Evolutionary conservation across 2,797 vertebrate species (phyloP).

Genomic region (Ataeniobius toweri): DNA sequence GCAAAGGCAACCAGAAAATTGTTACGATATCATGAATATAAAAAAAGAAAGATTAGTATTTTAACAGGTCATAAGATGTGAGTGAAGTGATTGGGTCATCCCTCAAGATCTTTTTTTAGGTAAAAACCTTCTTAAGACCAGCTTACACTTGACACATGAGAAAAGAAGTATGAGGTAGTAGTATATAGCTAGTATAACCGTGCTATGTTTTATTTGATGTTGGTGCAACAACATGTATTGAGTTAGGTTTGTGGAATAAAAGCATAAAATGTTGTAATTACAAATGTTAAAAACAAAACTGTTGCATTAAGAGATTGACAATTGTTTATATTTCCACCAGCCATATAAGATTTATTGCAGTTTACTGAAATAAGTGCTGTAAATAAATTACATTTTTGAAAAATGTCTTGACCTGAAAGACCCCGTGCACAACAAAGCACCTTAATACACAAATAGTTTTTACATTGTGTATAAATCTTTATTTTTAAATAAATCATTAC

Average conservation of each 20-base stretch:
- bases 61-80: slow-evolving; percentile 17
- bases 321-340: neutral
- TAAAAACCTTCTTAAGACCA: slow-evolving; percentile 51
- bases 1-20: slow-evolving; percentile 6
- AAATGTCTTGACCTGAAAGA: slow-evolving; percentile 7
- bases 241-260: slow-evolving; percentile 8
- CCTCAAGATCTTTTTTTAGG: slow-evolving; percentile 58
- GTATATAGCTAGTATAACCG: neutral
- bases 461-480: slow-evolving; percentile 12
- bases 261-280: slow-evolving; percentile 14
- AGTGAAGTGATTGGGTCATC: slow-evolving; percentile 35
- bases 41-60: slow-evolving; percentile 12
- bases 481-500: slow-evolving; percentile 45
- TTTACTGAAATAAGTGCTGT: neutral
- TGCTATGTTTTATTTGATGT: slow-evolving; percentile 9
- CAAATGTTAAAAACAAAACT: neutral
- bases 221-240: slow-evolving; percentile 8
- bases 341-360: neutral
- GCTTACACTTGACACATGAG: slow-evolving; percentile 36
- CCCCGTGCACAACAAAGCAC: slow-evolving; percentile 46
- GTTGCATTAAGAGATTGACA: slow-evolving; percentile 1
- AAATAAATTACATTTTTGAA: neutral
- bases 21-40: slow-evolving; percentile 7
- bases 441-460: slow-evolving; percentile 25
- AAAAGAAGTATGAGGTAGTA: neutral